Percentiles rank a stretch among this genome's conserved stretches.
Evolutionary conservation across 2,113 vertebrate species (phyloP).

Genomic region (Cinclus mexicanus): DNA sequence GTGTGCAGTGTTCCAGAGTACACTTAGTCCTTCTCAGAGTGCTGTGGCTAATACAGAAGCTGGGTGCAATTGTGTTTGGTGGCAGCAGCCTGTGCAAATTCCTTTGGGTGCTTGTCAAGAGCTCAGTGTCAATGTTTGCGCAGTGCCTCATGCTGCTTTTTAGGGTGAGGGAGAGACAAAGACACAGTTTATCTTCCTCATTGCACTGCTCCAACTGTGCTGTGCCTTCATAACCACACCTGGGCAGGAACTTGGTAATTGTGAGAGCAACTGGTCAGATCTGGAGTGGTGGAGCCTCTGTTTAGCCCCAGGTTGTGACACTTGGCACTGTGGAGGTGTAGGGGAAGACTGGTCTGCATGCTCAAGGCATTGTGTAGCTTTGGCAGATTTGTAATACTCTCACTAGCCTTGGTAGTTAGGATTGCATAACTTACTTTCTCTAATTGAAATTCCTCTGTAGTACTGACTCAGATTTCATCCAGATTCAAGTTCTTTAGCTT

Average conservation of each 20-base stretch:
- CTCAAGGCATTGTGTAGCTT: rapidly evolving
- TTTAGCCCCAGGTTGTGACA: neutral
- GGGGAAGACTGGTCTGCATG: neutral
- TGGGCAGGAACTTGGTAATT: neutral
- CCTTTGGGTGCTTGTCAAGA: neutral
- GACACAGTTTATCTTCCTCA: neutral
- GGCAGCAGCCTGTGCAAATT: neutral
- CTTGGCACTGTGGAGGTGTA: neutral
- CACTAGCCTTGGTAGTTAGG: neutral
- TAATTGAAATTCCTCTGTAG: neutral
- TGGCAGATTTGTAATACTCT: neutral
- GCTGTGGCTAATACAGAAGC: neutral
- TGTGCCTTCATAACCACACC: neutral
- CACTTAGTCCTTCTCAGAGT: neutral
- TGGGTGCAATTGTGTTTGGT: neutral
- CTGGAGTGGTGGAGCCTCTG: neutral
- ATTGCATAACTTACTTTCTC: neutral
- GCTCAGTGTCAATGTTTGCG: rapidly evolving
- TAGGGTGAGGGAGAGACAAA: neutral
- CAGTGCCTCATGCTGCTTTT: rapidly evolving
- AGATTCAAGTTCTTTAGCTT: neutral
- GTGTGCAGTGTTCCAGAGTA: neutral
- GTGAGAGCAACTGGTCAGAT: rapidly evolving
- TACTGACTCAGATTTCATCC: neutral
- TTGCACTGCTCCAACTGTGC: neutral